phyloP scores from a whole-genome alignment of 2,797 vertebrate genomes.

The Callimico goeldii region DNA sequence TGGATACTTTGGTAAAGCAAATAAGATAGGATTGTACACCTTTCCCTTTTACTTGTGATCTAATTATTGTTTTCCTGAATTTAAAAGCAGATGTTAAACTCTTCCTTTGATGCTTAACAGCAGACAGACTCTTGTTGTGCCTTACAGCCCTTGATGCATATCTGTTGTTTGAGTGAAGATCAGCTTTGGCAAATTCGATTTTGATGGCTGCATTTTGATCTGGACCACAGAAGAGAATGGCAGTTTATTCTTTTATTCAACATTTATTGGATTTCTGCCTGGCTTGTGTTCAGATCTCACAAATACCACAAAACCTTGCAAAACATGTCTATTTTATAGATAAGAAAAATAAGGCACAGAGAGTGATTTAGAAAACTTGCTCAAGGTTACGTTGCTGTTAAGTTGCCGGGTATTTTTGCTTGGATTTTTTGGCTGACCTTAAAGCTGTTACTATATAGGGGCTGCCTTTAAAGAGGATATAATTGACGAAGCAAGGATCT shows the following conservation, averaged over 20 bases:
- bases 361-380: neutral
- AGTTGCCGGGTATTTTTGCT: neutral
- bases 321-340: neutral
- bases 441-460: neutral
- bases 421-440: neutral
- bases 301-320: neutral
- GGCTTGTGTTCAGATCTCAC: constrained; percentile 12
- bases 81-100: constrained; percentile 44
- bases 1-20: neutral
- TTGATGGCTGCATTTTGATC: constrained; percentile 50
- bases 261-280: neutral
- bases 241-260: constrained; percentile 29
- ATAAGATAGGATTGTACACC: neutral
- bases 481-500: neutral
- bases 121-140: neutral
- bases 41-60: neutral
- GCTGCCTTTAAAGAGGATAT: neutral
- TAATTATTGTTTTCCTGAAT: constrained; percentile 46
- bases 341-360: neutral
- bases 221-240: constrained; percentile 17
- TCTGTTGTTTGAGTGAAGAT: constrained; percentile 49
- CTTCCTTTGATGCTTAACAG: constrained; percentile 43
- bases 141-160: neutral
- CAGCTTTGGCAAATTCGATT: constrained; percentile 58
- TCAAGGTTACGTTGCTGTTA: neutral